Evolutionary conservation across 1,140 invertebrate species (phyloP), one percentile per base, ranked within the genome.

Genomic region (Drosophila micromelanica): DNA sequence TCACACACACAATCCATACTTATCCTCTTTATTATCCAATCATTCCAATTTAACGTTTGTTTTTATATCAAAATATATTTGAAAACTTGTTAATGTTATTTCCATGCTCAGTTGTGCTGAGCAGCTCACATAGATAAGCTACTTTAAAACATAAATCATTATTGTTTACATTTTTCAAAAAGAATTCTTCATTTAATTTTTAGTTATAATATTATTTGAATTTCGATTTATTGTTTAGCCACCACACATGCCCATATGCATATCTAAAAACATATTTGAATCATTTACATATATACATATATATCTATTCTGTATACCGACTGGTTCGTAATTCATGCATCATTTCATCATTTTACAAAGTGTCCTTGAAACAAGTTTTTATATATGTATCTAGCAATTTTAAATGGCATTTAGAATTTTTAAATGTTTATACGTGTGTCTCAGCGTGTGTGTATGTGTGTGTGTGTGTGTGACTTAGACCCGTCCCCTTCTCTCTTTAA

Each of bases 351-450:
- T 32, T 32, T 57, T 65, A 61, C 51, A 75, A 75, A 80, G 77
- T 75, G 77, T 43, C 77, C 77, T 68, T 80, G 42, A 20, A 76
- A 49, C 35, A 51, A 69, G 7, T 55, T 62, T 76, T 75, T 38
- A 30, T 54, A 57, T 37, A 62, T 78, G 30, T 57, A 15, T 70
- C 42, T 43, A 56, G 42, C 17, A 62, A 12, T 45, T 65, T 35
- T 68, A 35, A 30, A 17, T 52, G 48, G 43, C 55, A 57, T 78
- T 76, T 64, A 27, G 30, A 63, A 55, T 76, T 30, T 52, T 27
- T 37, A 35, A 52, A 38, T 62, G 13, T 49, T 46, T 63, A 32
- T 51, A 56, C 9, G 35, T 56, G 35, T 56, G 57, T 65, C 40
- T 32, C 48, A 32, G 35, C 40, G 15, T 42, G 15, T 51, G 38